These are phyloP conservation scores for Onychostoma macrolepis DNA, from an alignment of 2,113 vertebrate species.

Conservation along the genomic window DNA sequence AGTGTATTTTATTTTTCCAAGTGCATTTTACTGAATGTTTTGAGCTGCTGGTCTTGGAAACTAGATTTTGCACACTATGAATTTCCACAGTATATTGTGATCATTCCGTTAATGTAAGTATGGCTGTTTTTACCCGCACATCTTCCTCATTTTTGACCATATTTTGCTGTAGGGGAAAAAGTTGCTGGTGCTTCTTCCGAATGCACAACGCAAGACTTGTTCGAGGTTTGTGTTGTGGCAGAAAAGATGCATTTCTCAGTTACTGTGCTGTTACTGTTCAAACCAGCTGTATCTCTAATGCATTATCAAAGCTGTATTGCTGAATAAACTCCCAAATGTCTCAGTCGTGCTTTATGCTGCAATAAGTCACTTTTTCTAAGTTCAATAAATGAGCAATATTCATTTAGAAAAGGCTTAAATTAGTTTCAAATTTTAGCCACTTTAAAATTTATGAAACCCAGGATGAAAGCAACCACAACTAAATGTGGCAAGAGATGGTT, in stretches of 20 bases:
- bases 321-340: conserved; percentile 13
- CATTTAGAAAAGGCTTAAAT: background rate
- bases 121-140: background rate
- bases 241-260: background rate
- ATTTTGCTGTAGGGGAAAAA: conserved; percentile 14
- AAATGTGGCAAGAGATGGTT: background rate
- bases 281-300: conserved; percentile 3
- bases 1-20: background rate
- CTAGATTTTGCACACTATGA: conserved; percentile 8
- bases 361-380: background rate
- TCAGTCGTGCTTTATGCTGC: background rate
- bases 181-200: background rate
- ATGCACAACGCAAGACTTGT: background rate
- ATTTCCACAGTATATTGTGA: background rate
- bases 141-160: conserved; percentile 6
- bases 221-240: background rate
- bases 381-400: background rate
- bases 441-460: background rate
- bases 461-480: background rate
- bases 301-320: background rate
- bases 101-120: conserved; percentile 14
- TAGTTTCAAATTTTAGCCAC: background rate
- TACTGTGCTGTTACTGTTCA: background rate
- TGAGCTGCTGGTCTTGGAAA: background rate
- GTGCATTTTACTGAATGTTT: conserved; percentile 1